phyloP scores from a whole-genome alignment of 2,888 invertebrate species.

The Drosophila setosimentum region DNA sequence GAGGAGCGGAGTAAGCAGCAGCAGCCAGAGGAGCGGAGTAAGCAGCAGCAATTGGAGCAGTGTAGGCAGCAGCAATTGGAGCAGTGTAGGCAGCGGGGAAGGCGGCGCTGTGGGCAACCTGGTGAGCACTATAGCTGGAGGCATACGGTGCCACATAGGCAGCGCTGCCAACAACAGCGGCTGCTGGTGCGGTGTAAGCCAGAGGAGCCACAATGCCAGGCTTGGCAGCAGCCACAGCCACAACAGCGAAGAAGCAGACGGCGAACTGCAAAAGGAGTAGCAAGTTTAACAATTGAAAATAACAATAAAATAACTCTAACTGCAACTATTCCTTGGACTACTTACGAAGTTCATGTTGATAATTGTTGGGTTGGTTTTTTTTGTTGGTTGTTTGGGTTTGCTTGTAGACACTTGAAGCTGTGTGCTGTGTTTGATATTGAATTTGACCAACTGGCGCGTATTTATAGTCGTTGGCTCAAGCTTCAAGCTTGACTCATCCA shows the following conservation, averaged over 20 bases:
- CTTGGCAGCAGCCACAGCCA: conserved; percentile 76
- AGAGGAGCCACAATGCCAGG: conserved; percentile 74
- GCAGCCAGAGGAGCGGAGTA: conserved; percentile 55
- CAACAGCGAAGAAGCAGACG: conserved; percentile 75
- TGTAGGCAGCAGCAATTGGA: conserved; percentile 51
- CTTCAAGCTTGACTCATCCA: conserved; percentile 46
- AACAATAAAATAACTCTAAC: not conserved
- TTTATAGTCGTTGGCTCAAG: conserved; percentile 52
- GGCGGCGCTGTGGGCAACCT: conserved; percentile 78
- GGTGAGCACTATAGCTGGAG: conserved; percentile 75
- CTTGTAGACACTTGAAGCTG: conserved; percentile 64
- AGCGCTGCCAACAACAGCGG: conserved; percentile 79
- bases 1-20: conserved; percentile 62
- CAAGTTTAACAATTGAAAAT: not conserved
- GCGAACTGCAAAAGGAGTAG: conserved; percentile 57
- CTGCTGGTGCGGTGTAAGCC: conserved; percentile 74
- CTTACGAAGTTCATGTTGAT: conserved; percentile 78
- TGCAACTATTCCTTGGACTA: conserved; percentile 12
- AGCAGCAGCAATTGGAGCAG: conserved; percentile 49
- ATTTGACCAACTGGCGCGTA: conserved; percentile 19
- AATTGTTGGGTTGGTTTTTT: conserved; percentile 17
- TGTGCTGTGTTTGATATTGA: conserved; percentile 65
- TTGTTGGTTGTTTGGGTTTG: not conserved
- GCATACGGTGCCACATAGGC: conserved; percentile 82
- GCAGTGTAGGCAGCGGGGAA: conserved; percentile 75